phyloP scores from a whole-genome alignment of 2,888 invertebrate species.

The Sylvicola cinctus region DNA sequence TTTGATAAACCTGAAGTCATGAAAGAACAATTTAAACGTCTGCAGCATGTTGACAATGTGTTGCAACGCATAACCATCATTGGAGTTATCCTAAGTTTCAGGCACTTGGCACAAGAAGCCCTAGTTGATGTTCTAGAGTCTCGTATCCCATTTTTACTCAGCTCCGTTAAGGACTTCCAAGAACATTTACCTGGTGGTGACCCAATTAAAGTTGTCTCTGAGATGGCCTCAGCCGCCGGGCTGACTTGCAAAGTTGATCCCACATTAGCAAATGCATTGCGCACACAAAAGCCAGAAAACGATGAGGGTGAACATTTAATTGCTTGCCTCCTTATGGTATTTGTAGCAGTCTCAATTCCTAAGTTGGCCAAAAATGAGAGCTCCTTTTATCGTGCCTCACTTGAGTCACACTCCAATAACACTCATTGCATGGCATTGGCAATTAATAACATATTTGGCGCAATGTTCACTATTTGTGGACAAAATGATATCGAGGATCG shows the following conservation, averaged over 20 bases:
- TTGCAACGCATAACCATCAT: conserved; percentile 94
- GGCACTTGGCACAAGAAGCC: conserved; percentile 84
- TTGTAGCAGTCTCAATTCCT: conserved; percentile 93
- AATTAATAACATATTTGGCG: conserved; percentile 89
- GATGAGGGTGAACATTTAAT: conserved; percentile 85
- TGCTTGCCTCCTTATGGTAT: conserved; percentile 94
- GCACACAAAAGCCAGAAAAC: conserved; percentile 69
- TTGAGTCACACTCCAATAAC: conserved; percentile 94
- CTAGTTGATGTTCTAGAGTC: conserved; percentile 82
- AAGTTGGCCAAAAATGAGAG: conserved; percentile 78
- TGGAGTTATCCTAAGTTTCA: conserved; percentile 90
- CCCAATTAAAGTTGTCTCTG: conserved; percentile 77
- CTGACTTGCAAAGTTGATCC: conserved; percentile 88
- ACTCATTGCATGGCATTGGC: conserved; percentile 96
- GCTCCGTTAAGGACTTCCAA: conserved; percentile 85
- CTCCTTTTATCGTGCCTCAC: conserved; percentile 69
- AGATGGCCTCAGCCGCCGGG: conserved; percentile 96
- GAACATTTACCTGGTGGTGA: conserved; percentile 82
- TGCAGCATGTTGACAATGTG: conserved; percentile 86
- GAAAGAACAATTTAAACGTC: conserved; percentile 82
- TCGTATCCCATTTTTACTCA: conserved; percentile 86
- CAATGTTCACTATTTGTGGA: conserved; percentile 88
- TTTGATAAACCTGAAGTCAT: conserved; percentile 98
- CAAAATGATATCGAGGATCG: conserved; percentile 92
- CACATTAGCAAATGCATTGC: conserved; percentile 72